Conservation (phyloP, 1,140 invertebrate species). For the Trypoxylus dichotomus region DNA sequence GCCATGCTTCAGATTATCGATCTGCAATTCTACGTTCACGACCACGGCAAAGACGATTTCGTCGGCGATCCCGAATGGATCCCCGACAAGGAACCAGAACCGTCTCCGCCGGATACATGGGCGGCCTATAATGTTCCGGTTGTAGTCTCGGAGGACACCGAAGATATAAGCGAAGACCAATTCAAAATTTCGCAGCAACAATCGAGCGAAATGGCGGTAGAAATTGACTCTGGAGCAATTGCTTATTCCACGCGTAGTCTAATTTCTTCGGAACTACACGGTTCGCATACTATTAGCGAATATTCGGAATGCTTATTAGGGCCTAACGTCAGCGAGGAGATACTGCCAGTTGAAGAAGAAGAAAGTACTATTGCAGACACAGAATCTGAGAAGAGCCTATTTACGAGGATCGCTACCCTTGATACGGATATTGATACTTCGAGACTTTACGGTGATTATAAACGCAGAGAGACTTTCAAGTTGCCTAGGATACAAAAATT, state of each 20-base stretch:
- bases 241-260: neutral
- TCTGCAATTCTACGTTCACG: conserved; percentile 32
- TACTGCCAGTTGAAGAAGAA: neutral
- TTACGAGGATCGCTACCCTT: conserved; percentile 12
- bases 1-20: conserved; percentile 50
- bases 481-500: neutral
- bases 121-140: conserved; percentile 30
- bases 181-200: neutral
- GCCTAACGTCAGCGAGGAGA: conserved; percentile 12
- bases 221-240: neutral
- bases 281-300: neutral
- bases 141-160: neutral
- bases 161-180: neutral
- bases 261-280: neutral
- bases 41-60: conserved; percentile 24
- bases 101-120: conserved; percentile 37
- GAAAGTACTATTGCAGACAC: neutral
- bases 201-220: neutral
- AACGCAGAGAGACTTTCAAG: neutral
- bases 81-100: conserved; percentile 27
- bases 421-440: conserved; percentile 13
- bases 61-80: conserved; percentile 29
- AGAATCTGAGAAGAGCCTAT: neutral
- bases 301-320: neutral
- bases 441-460: neutral